Evolutionary conservation across 92 coral and sea anemone genomes (phyloP), one percentile per base, ranked within the genome.

Genomic region (Pocillopora grandis): DNA sequence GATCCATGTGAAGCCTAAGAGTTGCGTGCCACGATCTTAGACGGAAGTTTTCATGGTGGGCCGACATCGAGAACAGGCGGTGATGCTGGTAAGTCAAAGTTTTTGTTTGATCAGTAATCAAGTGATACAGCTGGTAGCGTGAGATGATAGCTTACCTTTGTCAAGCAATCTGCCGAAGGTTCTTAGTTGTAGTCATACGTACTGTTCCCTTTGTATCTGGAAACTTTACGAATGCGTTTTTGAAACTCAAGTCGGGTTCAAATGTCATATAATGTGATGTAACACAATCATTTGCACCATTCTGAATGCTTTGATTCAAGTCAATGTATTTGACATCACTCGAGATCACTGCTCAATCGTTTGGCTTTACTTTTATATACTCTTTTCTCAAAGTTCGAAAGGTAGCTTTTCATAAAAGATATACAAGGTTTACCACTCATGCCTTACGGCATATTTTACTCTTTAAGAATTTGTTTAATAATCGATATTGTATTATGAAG

Each of bases 11-110:
- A 49, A 80, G 48, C 73, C 64, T 75, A 18, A 52, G 80, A 83
- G 80, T 73, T 83, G 17, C 37, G 72, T 62, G 72, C 75, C 36
- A 74, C 80, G 62, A 42, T 62, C 33, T 74, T 48, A 5, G 35
- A 63, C 58, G 67, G 80, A 83, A 33, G 74, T 12, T 73, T 75
- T 58, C 61, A 83, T 83, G 86, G 86, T 83, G 86, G 86, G 86
- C 36, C 74, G 72, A 62, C 68, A 73, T 66, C 69, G 80, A 18
- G 86, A 83, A 27, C 80, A 83, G 31, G 86, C 86, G 80, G 86
- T 83, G 58, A 74, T 64, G 79, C 86, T 83, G 86, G 86, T 83
- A 73, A 63, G 86, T 48, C 49, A 14, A 17, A 20, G 15, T 18
- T 19, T 23, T 57, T 9, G 21, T n/a, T 23, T n/a, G 60, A 59